Base-by-base conservation (phyloP, 1,140 invertebrate genomes). In the Galendromus occidentalis region DNA sequence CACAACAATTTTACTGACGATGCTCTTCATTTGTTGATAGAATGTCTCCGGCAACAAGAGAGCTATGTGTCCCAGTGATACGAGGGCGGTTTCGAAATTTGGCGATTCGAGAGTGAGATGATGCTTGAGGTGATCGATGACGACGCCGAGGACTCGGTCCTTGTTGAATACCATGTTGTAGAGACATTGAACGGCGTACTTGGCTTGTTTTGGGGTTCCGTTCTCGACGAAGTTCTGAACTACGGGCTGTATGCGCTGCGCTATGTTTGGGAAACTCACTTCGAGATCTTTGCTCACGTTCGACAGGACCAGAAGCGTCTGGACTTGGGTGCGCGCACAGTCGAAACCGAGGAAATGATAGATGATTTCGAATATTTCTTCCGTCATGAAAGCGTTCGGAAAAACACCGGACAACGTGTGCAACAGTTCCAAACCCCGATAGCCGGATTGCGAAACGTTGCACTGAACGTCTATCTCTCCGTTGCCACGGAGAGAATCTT, bases 131-230 rank as follows among this genome's bases (percentile, higher is more conserved):
- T 77, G 74, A 78, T 79, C 71, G 20, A 74, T 59, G 6, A 59
- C 51, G 17, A 59, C 51, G 22, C 51, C 51, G 25, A 59, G 22
- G 2, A 59, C 51, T 20, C 51, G 51, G 25, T 59, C 51, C 71
- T 88, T 83, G 71, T 87, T 81, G 68, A 85, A 82, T 17, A 84
- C 83, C 72, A 88, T 86, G 39, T 71, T 69, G 75, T 92, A 89
- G 44, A 97, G 82, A 78, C 92, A 96, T 67, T 88, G 82, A 33
- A 97, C 85, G 5, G 92, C 90, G 72, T 95, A 90, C 76, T 98
- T 98, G 0, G 91, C 90, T 77, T 97, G 91, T 76, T 94, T 94
- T 0, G 88, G 84, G 1, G 88, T 90, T 5, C 91, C 92, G 28
- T 84, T 83, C 71, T 87, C 84, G 0, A 87, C 85, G 73, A 92